These are phyloP conservation scores for Mechanitis messenoides DNA, from an alignment of 2,888 invertebrate species.

Conservation along the genomic window DNA sequence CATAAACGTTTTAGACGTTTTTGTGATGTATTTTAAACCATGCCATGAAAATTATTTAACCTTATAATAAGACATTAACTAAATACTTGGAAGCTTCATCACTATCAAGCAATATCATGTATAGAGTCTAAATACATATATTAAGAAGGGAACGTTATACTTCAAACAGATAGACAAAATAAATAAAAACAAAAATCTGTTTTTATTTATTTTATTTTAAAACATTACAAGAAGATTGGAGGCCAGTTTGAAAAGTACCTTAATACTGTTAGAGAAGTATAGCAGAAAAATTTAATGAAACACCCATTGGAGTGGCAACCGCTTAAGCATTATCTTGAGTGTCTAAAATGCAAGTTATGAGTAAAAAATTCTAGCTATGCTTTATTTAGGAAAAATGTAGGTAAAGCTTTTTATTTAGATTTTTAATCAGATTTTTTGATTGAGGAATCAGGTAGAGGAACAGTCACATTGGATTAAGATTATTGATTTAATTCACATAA, in stretches of 20 bases:
- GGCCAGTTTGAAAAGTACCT: conserved; percentile 38
- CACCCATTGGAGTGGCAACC: conserved; percentile 48
- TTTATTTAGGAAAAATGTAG: conserved; percentile 43
- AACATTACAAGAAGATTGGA: conserved; percentile 60
- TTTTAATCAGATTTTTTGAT: conserved; percentile 40
- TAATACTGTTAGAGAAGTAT: conserved; percentile 22
- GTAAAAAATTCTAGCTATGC: conserved; percentile 51
- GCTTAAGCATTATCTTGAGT: conserved; percentile 41
- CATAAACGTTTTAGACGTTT: not conserved
- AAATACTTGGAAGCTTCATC: conserved; percentile 73
- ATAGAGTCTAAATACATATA: not conserved
- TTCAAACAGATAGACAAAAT: not conserved
- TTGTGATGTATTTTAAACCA: conserved; percentile 19
- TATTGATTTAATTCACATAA: conserved; percentile 31
- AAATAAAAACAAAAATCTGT: not conserved
- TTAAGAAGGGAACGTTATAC: not conserved
- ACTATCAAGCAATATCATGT: conserved; percentile 45
- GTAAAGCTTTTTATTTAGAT: conserved; percentile 68
- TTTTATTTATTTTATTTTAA: conserved; percentile 47
- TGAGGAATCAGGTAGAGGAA: conserved; percentile 59
- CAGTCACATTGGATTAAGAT: conserved; percentile 36
- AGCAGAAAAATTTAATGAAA: conserved; percentile 47
- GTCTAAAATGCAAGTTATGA: conserved; percentile 58
- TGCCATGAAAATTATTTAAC: conserved; percentile 21
- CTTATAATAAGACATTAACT: conserved; percentile 39